A percentile compares a stretch with the other conserved stretches of the same genome.
phyloP scores from a whole-genome alignment of 1,140 invertebrate genomes.

The Polypedilum vanderplanki region DNA sequence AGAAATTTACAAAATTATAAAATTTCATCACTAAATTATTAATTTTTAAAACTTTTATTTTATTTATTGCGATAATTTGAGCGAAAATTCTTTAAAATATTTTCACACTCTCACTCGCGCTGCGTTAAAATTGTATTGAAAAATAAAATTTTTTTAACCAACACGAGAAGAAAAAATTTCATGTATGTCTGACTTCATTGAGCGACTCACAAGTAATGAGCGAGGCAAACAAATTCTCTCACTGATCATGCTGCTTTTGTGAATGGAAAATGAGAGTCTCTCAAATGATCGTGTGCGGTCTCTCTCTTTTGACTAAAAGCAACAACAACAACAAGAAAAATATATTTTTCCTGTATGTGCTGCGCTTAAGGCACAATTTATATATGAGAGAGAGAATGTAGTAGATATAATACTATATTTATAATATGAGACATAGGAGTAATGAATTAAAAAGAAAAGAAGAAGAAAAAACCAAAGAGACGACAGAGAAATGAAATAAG shows the following conservation, averaged over 20 bases:
- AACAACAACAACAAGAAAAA: too few species aligned
- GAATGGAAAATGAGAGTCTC: not conserved
- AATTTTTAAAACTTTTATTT: not conserved
- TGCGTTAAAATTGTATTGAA: not conserved
- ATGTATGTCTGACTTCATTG: conserved; percentile 3
- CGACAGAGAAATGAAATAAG: too few species aligned
- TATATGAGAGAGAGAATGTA: too few species aligned
- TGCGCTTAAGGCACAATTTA: too few species aligned
- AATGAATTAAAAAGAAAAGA: too few species aligned
- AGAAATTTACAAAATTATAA: not conserved
- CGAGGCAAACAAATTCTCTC: too few species aligned
- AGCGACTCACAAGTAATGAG: conserved; percentile 17
- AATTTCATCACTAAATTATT: not conserved
- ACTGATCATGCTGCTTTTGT: not conserved
- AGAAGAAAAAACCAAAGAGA: too few species aligned
- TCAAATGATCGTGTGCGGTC: conserved; percentile 16
- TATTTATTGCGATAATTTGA: not conserved
- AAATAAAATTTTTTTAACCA: too few species aligned
- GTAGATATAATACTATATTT: too few species aligned
- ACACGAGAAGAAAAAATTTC: too few species aligned
- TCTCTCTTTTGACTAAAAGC: not conserved
- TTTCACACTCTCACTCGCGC: not conserved
- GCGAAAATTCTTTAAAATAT: not conserved
- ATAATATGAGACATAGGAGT: too few species aligned
- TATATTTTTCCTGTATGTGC: too few species aligned